These are phyloP conservation scores for Romanomermis culicivorax DNA, from an alignment of 2,888 invertebrate genomes.

Conservation along the genomic window DNA sequence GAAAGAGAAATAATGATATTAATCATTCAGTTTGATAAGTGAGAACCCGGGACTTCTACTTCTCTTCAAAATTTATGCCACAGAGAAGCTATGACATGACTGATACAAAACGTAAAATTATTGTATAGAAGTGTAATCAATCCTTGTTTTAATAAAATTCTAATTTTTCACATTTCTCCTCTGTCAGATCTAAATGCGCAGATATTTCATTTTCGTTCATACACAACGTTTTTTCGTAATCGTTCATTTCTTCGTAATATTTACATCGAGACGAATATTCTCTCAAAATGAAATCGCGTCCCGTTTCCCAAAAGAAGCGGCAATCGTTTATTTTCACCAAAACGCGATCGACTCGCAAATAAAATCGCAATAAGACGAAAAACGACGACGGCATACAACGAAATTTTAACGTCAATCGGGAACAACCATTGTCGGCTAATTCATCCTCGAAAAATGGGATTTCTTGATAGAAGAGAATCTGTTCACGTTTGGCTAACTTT, in stretches of 20 bases:
- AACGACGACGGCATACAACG: constrained; percentile 87
- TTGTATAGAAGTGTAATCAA: too few relatives aligned
- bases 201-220: background rate
- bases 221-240: background rate
- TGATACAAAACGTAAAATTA: too few relatives aligned
- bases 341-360: constrained; percentile 79
- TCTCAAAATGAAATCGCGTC: background rate
- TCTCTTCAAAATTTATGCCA: too few relatives aligned
- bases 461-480: constrained; percentile 80
- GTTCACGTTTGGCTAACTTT: constrained; percentile 62
- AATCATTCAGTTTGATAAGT: too few relatives aligned
- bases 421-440: constrained; percentile 85
- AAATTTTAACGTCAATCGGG: constrained; percentile 69
- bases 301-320: constrained; percentile 32
- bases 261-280: background rate
- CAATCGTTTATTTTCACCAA: constrained; percentile 69
- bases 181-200: background rate
- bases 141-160: background rate
- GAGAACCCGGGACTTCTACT: too few relatives aligned
- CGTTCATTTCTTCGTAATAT: background rate
- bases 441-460: constrained; percentile 90
- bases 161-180: background rate
- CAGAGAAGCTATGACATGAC: too few relatives aligned
- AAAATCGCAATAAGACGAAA: constrained; percentile 69
- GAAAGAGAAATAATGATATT: too few relatives aligned